Evolutionary conservation across 2,888 invertebrate species (phyloP).

Genomic region (Dasypogon diadema): DNA sequence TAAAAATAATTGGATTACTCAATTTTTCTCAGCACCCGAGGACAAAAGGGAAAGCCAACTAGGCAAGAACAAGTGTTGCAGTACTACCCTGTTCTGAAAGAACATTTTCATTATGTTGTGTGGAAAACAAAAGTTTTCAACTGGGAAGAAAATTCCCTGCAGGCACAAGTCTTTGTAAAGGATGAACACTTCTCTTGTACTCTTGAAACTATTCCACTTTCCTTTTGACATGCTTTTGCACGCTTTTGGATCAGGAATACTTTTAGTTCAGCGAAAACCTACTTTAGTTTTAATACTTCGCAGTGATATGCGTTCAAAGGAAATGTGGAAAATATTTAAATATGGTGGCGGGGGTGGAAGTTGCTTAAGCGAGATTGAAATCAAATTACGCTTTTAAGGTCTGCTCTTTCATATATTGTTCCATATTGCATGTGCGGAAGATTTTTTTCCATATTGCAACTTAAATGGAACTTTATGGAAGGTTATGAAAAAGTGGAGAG

Average conservation of each 20-base stretch:
- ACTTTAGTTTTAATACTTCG: conserved; percentile 41
- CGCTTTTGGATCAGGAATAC: conserved; percentile 40
- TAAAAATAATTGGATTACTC: conserved; percentile 47
- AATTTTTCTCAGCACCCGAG: conserved; percentile 28
- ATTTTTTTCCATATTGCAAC: too few species aligned
- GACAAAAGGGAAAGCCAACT: conserved; percentile 31
- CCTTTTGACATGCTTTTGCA: conserved; percentile 45
- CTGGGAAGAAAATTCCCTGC: conserved; percentile 39
- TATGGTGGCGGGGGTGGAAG: conserved; percentile 12
- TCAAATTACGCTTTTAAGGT: conserved; percentile 16
- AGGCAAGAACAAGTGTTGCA: conserved; percentile 44
- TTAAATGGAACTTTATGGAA: too few species aligned
- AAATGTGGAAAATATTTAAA: conserved; percentile 30
- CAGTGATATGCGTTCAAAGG: conserved; percentile 6
- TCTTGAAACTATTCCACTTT: conserved; percentile 39
- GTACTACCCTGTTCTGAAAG: conserved; percentile 6
- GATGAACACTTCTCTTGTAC: conserved; percentile 25
- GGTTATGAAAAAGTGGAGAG: too few species aligned
- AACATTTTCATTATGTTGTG: conserved; percentile 46
- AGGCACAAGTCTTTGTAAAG: conserved; percentile 41
- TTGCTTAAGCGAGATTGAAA: conserved; percentile 11
- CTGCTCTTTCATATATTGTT: background rate
- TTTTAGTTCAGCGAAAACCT: conserved; percentile 31
- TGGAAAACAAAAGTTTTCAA: conserved; percentile 40
- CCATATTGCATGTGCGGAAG: too few species aligned